A percentile compares a stretch with the other conserved stretches of the same genome.
phyloP scores from a whole-genome alignment of 2,113 vertebrate genomes.

The Rhinoderma darwinii region DNA sequence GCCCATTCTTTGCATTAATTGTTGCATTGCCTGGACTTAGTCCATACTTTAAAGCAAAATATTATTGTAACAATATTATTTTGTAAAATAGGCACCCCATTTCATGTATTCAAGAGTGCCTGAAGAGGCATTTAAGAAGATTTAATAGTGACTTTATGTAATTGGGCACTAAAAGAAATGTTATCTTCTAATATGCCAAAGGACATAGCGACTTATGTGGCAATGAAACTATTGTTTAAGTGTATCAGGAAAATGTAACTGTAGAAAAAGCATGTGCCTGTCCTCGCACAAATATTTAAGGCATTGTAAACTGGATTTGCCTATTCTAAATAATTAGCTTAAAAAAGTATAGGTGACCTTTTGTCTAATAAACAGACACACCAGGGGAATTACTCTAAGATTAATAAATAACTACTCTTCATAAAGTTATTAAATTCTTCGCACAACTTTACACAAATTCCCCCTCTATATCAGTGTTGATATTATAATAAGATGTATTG shows the following conservation, averaged over 20 bases:
- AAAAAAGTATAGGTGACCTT: no score
- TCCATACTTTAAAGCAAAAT: neutral
- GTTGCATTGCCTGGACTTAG: neutral
- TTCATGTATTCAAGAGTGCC: neutral
- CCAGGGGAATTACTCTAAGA: no score
- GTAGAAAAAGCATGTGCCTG: neutral
- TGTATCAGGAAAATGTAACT: neutral
- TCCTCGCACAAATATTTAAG: neutral
- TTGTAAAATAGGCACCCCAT: neutral
- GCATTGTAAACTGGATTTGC: no score
- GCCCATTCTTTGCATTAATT: neutral
- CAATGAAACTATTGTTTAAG: constrained; percentile 11
- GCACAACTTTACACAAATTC: no score
- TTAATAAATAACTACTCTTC: no score
- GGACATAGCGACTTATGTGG: neutral
- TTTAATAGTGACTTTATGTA: neutral
- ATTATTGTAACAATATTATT: neutral
- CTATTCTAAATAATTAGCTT: no score
- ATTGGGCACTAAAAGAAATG: constrained; percentile 4
- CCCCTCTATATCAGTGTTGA: no score
- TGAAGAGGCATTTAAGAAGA: neutral
- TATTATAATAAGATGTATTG: no score
- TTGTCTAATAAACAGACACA: no score
- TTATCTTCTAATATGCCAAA: neutral
- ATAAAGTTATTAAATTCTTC: no score